These are phyloP conservation scores for Notodonta ziczac DNA, from an alignment of 2,888 invertebrate species.

Conservation along the genomic window DNA sequence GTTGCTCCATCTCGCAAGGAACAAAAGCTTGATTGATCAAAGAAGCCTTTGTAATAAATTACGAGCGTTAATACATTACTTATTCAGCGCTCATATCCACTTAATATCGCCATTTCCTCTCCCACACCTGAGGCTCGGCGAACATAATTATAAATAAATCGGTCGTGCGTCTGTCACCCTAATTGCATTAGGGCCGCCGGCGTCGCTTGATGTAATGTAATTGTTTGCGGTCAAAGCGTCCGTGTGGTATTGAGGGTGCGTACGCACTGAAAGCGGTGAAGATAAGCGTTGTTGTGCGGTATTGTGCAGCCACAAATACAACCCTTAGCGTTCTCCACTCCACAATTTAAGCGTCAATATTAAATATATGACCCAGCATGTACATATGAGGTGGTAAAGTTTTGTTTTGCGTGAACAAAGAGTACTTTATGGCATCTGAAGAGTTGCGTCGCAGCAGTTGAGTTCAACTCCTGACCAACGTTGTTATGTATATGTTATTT, in stretches of 20 bases:
- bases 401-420: too few relatives aligned
- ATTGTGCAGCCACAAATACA: too few relatives aligned
- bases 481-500: too few relatives aligned
- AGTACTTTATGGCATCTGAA: too few relatives aligned
- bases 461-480: too few relatives aligned
- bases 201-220: conserved; percentile 58
- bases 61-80: not conserved
- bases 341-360: too few relatives aligned
- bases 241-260: conserved; percentile 19
- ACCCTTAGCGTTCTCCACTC: too few relatives aligned
- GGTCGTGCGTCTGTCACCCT: conserved; percentile 42
- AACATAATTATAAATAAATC: conserved; percentile 50
- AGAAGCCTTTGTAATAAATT: not conserved
- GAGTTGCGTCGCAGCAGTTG: too few relatives aligned
- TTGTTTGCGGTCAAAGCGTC: conserved; percentile 57
- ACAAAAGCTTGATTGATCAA: conserved; percentile 6
- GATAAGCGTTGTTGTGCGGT: too few relatives aligned
- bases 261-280: conserved; percentile 1
- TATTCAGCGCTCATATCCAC: conserved; percentile 6
- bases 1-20: not conserved
- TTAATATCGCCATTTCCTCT: conserved; percentile 2
- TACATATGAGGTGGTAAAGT: too few relatives aligned
- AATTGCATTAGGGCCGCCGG: conserved; percentile 53
- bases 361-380: too few relatives aligned
- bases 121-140: conserved; percentile 1